These are phyloP conservation scores for Phengaris alcon DNA, from an alignment of 2,888 invertebrate species.

Conservation along the genomic window DNA sequence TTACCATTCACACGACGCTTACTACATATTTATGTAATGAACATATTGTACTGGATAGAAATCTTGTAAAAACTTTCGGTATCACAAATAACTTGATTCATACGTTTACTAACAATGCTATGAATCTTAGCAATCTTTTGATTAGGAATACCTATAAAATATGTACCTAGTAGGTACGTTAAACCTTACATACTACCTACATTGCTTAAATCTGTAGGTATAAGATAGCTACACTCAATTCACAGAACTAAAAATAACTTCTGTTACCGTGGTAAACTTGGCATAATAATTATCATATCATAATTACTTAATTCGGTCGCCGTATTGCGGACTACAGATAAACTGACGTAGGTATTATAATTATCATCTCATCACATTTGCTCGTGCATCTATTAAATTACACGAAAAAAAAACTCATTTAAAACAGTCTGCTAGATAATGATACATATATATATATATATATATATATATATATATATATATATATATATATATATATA, in stretches of 20 bases:
- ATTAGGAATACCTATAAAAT: too few species aligned
- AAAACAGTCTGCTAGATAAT: constrained; percentile 3
- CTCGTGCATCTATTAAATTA: neutral
- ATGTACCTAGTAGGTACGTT: neutral
- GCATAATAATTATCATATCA: neutral
- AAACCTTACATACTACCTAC: neutral
- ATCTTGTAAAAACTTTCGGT: neutral
- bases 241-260: neutral
- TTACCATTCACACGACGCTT: constrained; percentile 7
- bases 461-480: too few species aligned
- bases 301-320: neutral
- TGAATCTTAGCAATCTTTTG: neutral
- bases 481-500: too few species aligned
- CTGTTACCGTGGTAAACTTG: constrained; percentile 3
- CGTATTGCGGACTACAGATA: neutral
- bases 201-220: too few species aligned
- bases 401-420: neutral
- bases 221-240: neutral
- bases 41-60: neutral
- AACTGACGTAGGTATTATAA: neutral
- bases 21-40: constrained; percentile 7
- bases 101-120: neutral
- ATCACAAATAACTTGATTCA: neutral
- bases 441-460: neutral
- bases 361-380: neutral